These are phyloP conservation scores for Andricus grossulariae DNA, from an alignment of 1,140 invertebrate genomes.

Conservation along the genomic window DNA sequence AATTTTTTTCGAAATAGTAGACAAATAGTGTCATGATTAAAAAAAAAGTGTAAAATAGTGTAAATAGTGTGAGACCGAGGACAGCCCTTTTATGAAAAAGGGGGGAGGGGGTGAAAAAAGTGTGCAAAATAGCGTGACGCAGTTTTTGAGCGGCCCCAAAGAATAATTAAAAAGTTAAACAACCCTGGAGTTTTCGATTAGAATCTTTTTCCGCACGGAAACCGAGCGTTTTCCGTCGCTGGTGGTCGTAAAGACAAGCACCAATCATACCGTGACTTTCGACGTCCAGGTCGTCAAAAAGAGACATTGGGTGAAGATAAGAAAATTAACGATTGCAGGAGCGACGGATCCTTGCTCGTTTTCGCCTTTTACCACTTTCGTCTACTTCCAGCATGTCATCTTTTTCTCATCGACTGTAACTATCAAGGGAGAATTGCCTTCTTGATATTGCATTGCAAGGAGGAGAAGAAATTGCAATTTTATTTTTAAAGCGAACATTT, in stretches of 20 bases:
- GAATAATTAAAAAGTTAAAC: neutral
- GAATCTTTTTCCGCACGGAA: constrained; percentile 19
- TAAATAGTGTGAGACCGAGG: no score
- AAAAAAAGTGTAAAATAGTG: no score
- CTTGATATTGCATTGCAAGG: no score
- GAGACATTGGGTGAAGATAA: constrained; percentile 18
- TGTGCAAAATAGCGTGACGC: no score
- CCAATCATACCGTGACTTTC: constrained; percentile 5
- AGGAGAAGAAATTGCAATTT: no score
- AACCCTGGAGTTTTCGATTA: neutral
- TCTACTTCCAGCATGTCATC: neutral
- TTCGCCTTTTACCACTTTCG: neutral
- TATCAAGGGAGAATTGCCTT: no score
- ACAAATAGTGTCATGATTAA: no score
- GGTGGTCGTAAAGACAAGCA: constrained; percentile 10
- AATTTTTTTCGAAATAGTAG: no score
- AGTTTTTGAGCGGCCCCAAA: no score
- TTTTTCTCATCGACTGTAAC: no score
- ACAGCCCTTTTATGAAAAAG: neutral
- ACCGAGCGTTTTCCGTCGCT: constrained; percentile 17
- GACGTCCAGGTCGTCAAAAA: constrained; percentile 10
- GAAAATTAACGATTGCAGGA: constrained; percentile 25
- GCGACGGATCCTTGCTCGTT: neutral
- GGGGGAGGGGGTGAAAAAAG: no score
- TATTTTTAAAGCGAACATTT: no score